Conservation (phyloP, 2,888 invertebrate genomes). For the Litoditis marina region DNA sequence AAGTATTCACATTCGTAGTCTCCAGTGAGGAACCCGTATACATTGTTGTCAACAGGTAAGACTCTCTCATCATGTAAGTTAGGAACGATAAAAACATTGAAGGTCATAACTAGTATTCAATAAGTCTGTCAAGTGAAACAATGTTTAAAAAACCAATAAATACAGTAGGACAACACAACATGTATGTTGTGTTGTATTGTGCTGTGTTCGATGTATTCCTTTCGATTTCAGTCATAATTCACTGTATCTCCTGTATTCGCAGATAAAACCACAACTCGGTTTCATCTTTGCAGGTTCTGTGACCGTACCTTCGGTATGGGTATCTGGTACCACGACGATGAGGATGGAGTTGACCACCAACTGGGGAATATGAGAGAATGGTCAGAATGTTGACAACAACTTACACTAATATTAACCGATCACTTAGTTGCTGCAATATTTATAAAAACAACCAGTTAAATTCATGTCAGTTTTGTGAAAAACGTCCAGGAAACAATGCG, state of each 20-base stretch:
- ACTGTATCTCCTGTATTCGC: too few relatives aligned
- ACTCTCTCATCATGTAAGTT: background rate
- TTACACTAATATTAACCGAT: background rate
- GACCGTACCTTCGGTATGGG: constrained; percentile 52
- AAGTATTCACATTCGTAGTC: constrained; percentile 35
- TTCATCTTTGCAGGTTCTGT: constrained; percentile 38
- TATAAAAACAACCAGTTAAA: too few relatives aligned
- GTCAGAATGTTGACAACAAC: background rate
- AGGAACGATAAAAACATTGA: background rate
- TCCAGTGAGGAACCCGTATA: constrained; percentile 26
- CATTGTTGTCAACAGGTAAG: constrained; percentile 40
- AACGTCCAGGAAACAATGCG: too few relatives aligned
- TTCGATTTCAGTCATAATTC: too few relatives aligned
- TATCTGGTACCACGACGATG: constrained; percentile 35
- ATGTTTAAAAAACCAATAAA: background rate
- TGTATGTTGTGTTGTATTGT: too few relatives aligned
- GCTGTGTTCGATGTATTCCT: too few relatives aligned
- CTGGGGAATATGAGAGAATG: constrained; percentile 39
- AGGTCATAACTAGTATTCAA: background rate
- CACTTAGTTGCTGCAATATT: too few relatives aligned
- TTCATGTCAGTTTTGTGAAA: too few relatives aligned
- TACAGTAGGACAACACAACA: too few relatives aligned
- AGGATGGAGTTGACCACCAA: constrained; percentile 12
- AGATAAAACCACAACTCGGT: too few relatives aligned
- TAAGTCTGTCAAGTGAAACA: background rate